Base-by-base conservation (phyloP, 2,888 invertebrate species). In the Dyspetes luteomarginatus region DNA sequence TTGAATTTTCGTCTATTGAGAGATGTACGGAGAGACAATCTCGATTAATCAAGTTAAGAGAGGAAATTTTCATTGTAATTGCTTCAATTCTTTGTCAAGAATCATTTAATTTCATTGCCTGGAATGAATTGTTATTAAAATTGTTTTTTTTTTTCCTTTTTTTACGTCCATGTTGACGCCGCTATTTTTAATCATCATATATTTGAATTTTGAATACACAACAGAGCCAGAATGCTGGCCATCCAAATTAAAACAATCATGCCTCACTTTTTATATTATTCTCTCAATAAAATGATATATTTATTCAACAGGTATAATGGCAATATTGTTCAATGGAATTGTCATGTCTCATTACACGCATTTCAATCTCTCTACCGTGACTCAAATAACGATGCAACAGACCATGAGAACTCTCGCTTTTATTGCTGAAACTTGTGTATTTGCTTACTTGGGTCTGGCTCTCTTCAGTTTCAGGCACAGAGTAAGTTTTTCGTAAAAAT, bases 261-360 rank as follows among this genome's bases (percentile, higher is more conserved):
- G 12, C n/a, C n/a, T n/a, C n/a, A n/a, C n/a, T n/a, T n/a, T n/a
- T 75, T 73, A 5, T 24, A 56, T 73, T 62, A 41, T 7, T 3
- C n/a, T 15, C 62, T 7, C 30, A 83, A 83, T 94, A 92, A 43
- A 0, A 22, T n/a, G 43, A 12, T 41, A 4, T 1, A 26, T 56
- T 78, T 43, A 73, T 74, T 45, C 45, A 58, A 87, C 93, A 95
- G 98, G 99, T 81, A 99, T 99, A 78, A 99, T 99, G 99, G 99
- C 99, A 4, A 99, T 99, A 89, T 93, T 99, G 85, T 99, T 99
- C 92, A 98, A 98, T 93, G 99, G 99, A 4, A 98, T 99, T 89
- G 98, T 99, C 0, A 99, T 99, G 99, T 99, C 99, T 0, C 99
- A 99, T 92, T 99, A 99, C 92, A 99, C 99, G 12, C 99, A 99